Base-by-base conservation (phyloP, 2,888 invertebrate species). In the Clanis bilineata region DNA sequence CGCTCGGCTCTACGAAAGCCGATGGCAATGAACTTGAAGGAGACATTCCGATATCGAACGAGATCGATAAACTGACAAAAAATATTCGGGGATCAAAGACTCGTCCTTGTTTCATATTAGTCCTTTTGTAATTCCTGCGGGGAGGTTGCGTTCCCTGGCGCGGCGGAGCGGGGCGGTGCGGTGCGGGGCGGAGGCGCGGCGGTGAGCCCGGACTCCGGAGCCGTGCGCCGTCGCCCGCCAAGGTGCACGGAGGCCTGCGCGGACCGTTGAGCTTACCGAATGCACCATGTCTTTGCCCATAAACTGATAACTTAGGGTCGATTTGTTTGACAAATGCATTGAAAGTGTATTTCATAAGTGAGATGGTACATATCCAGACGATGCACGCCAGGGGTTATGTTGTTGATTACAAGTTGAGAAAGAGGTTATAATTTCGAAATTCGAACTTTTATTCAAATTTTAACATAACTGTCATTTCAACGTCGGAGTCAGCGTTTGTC, bases 51-150 rank as follows among this genome's bases (percentile, higher is more conserved):
- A 62, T 65, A 70, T 67, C 66, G 72, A 74, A 65, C 61, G 68
- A 51, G 51, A 67, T 67, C 66, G 61, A 64, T 67, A 72, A 66
- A 68, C 70, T 72, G 70, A 73, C 73, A 64, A 67, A 73, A 83
- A 81, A 76, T 75, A 68, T 85, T 71, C 79, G 77, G 76, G 78
- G 80, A 82, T 82, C 76, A 77, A 80, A 82, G 77, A 76, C 77
- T 82, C 88, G 86, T 85, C 86, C 86, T 85, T 85, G 87, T 82
- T 83, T 86, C 75, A 75, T 70, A 79, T 82, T 83, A 70, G 80
- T 83, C 79, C 80, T 80, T 89, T 90, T 89, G 83, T 87, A 80
- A 80, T 80, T 84, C 86, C 82, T 80, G 82, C 72, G 83, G 82
- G 72, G 83, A 84, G 86, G 82, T 83, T 86, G 86, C 88, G 87